Conservation (phyloP, 2,113 vertebrate genomes). For the Amblyornis subalaris region DNA sequence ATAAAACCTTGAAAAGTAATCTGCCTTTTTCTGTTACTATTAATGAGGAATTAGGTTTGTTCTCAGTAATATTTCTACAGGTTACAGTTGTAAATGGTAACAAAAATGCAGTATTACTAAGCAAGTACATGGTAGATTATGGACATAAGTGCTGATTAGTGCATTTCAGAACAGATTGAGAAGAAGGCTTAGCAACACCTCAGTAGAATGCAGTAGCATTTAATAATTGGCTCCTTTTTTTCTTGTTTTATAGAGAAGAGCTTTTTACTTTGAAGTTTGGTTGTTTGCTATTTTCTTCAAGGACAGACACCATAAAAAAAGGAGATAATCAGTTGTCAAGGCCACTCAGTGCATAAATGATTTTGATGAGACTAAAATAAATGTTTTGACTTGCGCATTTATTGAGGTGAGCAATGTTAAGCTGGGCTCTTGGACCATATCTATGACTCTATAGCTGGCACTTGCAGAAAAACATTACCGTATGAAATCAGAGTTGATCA, state of each 20-base stretch:
- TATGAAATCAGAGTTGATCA: not conserved
- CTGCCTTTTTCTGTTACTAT: slow-evolving; percentile 17
- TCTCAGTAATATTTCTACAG: not conserved
- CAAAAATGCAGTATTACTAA: not conserved
- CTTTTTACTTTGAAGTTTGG: not conserved
- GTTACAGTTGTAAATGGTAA: not conserved
- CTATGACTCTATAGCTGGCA: not conserved
- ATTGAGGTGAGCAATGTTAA: not conserved
- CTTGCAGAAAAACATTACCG: not conserved
- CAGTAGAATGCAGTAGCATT: not conserved
- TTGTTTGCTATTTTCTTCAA: not conserved
- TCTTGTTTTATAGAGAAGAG: not conserved
- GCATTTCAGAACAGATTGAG: not conserved
- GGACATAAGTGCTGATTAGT: not conserved
- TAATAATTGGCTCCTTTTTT: not conserved
- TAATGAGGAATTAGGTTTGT: not conserved
- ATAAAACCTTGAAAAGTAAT: slow-evolving; percentile 35
- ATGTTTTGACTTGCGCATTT: not conserved
- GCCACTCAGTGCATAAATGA: not conserved
- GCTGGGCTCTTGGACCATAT: fast-evolving
- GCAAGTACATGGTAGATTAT: not conserved
- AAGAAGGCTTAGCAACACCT: not conserved
- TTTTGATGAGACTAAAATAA: not conserved
- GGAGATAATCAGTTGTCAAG: not conserved
- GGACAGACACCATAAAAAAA: not conserved